Conservation (phyloP, 37 sponge, comb jelly and placozoan genomes). For the Aphrocallistes beatrix region DNA sequence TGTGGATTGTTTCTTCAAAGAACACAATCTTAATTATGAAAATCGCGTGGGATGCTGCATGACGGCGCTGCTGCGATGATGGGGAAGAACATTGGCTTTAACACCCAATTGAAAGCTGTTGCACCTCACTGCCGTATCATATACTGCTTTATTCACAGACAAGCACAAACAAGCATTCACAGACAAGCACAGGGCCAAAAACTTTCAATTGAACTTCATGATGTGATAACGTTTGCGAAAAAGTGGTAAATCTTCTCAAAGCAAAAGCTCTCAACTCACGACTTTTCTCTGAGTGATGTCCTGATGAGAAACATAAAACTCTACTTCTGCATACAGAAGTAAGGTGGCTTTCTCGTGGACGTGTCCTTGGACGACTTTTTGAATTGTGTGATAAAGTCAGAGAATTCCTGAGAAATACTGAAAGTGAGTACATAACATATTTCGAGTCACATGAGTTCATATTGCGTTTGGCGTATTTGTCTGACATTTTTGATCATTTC, state of each 20-base stretch:
- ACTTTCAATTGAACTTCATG: neutral
- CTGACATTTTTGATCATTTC: constrained; percentile 15
- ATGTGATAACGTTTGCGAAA: neutral
- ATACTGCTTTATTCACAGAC: neutral
- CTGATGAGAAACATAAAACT: constrained; percentile 13
- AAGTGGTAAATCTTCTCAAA: neutral
- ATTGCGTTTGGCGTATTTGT: neutral
- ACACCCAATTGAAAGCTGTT: neutral
- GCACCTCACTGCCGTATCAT: neutral
- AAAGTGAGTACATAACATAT: neutral
- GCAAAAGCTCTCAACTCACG: neutral
- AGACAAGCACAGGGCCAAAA: neutral
- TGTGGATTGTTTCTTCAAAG: neutral
- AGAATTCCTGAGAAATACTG: neutral
- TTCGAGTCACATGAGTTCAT: neutral
- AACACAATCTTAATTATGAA: neutral
- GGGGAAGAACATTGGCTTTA: neutral
- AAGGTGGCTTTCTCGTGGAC: constrained; percentile 14
- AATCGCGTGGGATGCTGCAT: neutral
- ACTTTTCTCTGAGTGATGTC: neutral
- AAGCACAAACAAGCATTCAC: neutral
- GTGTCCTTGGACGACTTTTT: neutral
- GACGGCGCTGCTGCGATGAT: neutral
- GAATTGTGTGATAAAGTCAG: neutral
- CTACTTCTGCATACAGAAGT: constrained; percentile 17